phyloP scores from a whole-genome alignment of 2,113 vertebrate genomes.

The Mormyrus iriodes region DNA sequence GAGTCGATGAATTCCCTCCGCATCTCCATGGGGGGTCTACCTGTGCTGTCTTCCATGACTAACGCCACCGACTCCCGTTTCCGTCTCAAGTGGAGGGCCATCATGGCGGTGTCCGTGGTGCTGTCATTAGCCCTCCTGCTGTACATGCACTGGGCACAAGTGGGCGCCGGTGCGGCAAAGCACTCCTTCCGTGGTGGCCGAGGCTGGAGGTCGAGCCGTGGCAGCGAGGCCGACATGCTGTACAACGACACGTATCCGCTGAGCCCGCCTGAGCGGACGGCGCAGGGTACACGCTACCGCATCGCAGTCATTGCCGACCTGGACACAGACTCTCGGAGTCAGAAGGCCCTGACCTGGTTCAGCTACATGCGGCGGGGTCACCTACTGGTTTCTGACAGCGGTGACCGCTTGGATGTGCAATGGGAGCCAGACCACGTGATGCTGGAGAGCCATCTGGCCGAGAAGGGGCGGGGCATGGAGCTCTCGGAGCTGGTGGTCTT shows the following conservation, averaged over 20 bases:
- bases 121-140: conserved; percentile 63
- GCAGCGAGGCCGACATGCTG: neutral
- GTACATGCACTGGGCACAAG: conserved; percentile 61
- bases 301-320: conserved; percentile 79
- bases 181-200: conserved; percentile 18
- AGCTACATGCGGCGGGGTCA: conserved; percentile 83
- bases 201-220: conserved; percentile 34
- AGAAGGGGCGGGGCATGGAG: conserved; percentile 93
- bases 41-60: conserved; percentile 18
- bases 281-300: conserved; percentile 69
- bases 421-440: conserved; percentile 69
- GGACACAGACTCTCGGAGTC: conserved; percentile 69
- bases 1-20: conserved; percentile 16
- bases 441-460: conserved; percentile 78
- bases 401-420: conserved; percentile 69
- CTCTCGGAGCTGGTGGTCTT: conserved; percentile 87
- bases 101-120: conserved; percentile 54
- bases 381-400: conserved; percentile 69
- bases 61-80: conserved; percentile 67
- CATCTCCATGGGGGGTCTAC: conserved; percentile 19
- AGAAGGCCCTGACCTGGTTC: conserved; percentile 78
- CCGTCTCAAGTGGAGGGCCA: conserved; percentile 79
- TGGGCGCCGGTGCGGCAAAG: neutral
- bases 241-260: conserved; percentile 88
- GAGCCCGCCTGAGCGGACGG: conserved; percentile 66